These are phyloP conservation scores for Azorinus chamasolen DNA, from an alignment of 2,888 invertebrate species.

Conservation along the genomic window DNA sequence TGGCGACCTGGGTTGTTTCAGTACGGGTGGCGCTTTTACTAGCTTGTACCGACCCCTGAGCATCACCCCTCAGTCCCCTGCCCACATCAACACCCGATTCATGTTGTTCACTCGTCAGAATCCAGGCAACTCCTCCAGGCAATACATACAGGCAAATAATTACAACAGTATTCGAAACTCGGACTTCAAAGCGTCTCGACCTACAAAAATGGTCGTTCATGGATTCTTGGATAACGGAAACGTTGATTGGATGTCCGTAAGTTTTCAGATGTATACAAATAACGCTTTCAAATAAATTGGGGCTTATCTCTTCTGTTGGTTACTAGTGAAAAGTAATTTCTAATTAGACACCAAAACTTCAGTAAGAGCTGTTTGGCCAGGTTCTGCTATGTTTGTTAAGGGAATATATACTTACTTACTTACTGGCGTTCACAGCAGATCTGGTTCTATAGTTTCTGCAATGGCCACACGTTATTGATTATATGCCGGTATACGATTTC, in stretches of 20 bases:
- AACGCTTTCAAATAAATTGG: no score
- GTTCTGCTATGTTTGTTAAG: no score
- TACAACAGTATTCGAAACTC: slow-evolving; percentile 56
- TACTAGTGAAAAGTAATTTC: no score
- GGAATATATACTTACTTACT: no score
- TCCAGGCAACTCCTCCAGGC: slow-evolving; percentile 18
- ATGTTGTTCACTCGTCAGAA: slow-evolving; percentile 67
- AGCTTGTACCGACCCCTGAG: slow-evolving; percentile 90
- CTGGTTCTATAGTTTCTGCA: no score
- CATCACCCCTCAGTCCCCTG: slow-evolving; percentile 69
- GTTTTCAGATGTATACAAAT: slow-evolving; percentile 12
- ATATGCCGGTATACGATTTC: no score
- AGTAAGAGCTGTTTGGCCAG: no score
- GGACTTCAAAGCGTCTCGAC: slow-evolving; percentile 60
- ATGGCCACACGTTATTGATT: no score
- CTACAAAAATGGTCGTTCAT: slow-evolving; percentile 74
- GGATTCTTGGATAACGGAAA: slow-evolving; percentile 76
- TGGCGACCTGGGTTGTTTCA: slow-evolving; percentile 96
- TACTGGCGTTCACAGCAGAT: no score
- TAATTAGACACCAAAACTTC: no score
- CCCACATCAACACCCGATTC: slow-evolving; percentile 67
- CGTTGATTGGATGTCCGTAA: slow-evolving; percentile 74
- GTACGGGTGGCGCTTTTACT: slow-evolving; percentile 89
- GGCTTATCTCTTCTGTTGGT: no score
- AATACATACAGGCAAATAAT: slow-evolving; percentile 63